phyloP scores from a whole-genome alignment of 2,888 invertebrate genomes.

The Drosophila fungiperda region DNA sequence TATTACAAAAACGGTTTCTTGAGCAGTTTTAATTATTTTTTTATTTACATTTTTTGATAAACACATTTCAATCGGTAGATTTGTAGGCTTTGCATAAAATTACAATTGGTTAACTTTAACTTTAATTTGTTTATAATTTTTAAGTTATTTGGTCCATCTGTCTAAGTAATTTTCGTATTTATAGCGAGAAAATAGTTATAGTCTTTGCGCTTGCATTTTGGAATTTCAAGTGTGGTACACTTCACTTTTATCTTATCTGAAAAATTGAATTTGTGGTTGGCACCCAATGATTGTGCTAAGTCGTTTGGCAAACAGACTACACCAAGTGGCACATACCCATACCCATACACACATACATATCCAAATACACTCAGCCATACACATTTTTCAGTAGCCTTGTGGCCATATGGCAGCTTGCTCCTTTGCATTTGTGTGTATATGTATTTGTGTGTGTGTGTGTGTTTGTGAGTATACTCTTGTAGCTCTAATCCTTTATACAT shows the following conservation, averaged over 20 bases:
- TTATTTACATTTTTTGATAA: background rate
- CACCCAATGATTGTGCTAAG: conserved; percentile 72
- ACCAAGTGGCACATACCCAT: conserved; percentile 23
- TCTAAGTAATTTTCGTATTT: conserved; percentile 3
- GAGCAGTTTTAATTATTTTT: background rate
- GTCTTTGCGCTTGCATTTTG: conserved; percentile 21
- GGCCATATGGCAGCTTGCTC: conserved; percentile 6
- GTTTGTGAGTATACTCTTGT: conserved; percentile 11
- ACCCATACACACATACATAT: conserved; percentile 5
- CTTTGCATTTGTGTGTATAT: conserved; percentile 8
- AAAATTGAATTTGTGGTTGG: conserved; percentile 75
- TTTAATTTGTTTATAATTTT: background rate
- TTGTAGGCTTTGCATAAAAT: background rate
- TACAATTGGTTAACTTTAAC: background rate
- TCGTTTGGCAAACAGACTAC: conserved; percentile 71
- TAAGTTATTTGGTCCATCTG: background rate
- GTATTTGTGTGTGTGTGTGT: conserved; percentile 10
- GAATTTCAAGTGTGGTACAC: conserved; percentile 13
- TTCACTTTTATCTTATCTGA: conserved; percentile 50
- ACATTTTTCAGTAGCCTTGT: conserved; percentile 47
- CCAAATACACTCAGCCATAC: conserved; percentile 10
- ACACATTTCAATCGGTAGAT: background rate
- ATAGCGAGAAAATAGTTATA: conserved; percentile 4
- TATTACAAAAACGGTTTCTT: background rate
- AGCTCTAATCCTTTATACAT: conserved; percentile 73